Evolutionary conservation across 1,140 invertebrate species (phyloP).

Genomic region (Drosophila navojoa): DNA sequence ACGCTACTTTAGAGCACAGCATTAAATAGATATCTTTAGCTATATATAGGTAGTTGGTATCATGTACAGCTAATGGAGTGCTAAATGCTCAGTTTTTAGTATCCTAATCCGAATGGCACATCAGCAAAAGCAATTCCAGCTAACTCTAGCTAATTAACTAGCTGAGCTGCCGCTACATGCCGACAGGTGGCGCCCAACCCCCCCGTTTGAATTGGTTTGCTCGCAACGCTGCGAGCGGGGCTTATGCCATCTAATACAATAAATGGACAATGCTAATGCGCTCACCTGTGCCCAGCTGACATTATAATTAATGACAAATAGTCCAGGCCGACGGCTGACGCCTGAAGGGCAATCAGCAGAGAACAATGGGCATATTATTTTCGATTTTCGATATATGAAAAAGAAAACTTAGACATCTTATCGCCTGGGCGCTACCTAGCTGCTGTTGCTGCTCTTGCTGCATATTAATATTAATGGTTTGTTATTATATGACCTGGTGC

Average conservation of each 20-base stretch:
- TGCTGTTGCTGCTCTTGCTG: slow-evolving; percentile 36
- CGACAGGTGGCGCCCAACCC: slow-evolving; percentile 27
- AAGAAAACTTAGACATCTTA: slow-evolving; percentile 25
- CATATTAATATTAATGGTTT: slow-evolving; percentile 80
- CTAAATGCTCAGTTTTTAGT: neutral
- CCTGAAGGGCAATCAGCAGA: slow-evolving; percentile 47
- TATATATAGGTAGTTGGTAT: neutral
- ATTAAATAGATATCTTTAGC: neutral
- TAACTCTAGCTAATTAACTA: slow-evolving; percentile 8
- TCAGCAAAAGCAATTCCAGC: slow-evolving; percentile 3
- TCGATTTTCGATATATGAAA: slow-evolving; percentile 66
- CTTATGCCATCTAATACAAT: slow-evolving; percentile 61
- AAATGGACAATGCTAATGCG: slow-evolving; percentile 70
- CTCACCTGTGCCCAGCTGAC: slow-evolving; percentile 61
- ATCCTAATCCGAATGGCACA: neutral
- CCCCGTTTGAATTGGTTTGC: no score
- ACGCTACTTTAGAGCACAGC: slow-evolving; percentile 49
- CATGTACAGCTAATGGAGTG: neutral
- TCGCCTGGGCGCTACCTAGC: slow-evolving; percentile 32
- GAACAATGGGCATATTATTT: slow-evolving; percentile 64
- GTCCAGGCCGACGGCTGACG: slow-evolving; percentile 5
- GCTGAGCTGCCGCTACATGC: slow-evolving; percentile 5
- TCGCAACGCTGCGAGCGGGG: neutral
- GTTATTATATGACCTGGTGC: slow-evolving; percentile 74
- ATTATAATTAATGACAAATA: slow-evolving; percentile 79